phyloP scores from a whole-genome alignment of 2,888 invertebrate genomes.

The Polymixis flavicincta region DNA sequence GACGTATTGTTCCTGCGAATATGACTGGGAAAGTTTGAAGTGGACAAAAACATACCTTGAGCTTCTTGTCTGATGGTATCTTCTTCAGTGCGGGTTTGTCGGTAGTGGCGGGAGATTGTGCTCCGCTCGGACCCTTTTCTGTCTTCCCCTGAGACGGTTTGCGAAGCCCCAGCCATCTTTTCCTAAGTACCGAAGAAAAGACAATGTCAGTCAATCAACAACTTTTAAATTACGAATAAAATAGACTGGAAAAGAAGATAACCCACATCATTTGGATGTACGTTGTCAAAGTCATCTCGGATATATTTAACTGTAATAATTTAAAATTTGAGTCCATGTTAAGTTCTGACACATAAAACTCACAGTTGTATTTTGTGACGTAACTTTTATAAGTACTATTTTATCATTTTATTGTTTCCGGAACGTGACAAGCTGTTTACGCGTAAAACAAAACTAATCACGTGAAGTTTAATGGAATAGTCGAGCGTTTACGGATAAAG shows the following conservation, averaged over 20 bases:
- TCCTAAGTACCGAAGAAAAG: conserved; percentile 89
- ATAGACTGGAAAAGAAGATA: background rate
- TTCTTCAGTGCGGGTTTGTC: conserved; percentile 93
- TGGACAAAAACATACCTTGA: conserved; percentile 91
- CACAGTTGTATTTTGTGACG: background rate
- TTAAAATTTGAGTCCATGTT: background rate
- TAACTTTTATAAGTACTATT: conserved; percentile 1
- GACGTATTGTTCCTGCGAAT: background rate
- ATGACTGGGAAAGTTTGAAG: background rate
- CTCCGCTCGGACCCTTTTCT: conserved; percentile 92
- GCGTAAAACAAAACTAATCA: conserved; percentile 27
- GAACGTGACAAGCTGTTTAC: background rate
- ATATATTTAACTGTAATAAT: background rate
- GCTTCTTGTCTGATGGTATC: conserved; percentile 95
- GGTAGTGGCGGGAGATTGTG: conserved; percentile 84
- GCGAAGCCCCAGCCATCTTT: conserved; percentile 97
- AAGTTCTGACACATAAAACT: background rate
- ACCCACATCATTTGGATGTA: background rate
- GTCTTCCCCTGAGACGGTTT: conserved; percentile 96
- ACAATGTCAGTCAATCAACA: conserved; percentile 6
- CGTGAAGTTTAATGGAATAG: conserved; percentile 22
- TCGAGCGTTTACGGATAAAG: background rate
- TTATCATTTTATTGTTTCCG: background rate
- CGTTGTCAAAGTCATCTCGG: background rate
- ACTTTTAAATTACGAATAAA: background rate